A percentile compares a stretch with the other conserved stretches of the same genome.
These are phyloP conservation scores for Cryptus armator DNA, from an alignment of 2,888 invertebrate species.

Conservation along the genomic window DNA sequence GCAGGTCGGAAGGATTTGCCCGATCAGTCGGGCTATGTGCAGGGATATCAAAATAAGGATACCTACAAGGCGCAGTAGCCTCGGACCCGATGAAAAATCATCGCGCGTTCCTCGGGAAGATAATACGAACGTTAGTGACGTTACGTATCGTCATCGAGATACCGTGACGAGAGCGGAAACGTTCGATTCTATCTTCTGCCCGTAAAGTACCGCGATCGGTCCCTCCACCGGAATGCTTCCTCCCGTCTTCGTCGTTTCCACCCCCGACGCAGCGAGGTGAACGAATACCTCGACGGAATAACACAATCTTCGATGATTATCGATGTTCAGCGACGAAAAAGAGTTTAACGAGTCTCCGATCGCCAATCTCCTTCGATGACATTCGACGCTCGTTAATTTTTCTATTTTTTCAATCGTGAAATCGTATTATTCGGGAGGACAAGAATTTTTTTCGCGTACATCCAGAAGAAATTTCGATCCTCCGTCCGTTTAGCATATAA, in stretches of 20 bases:
- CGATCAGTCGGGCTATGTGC: slow-evolving; percentile 92
- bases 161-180: background rate
- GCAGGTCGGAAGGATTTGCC: slow-evolving; percentile 92
- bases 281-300: slow-evolving; percentile 27
- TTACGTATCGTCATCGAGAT: slow-evolving; percentile 23
- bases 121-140: slow-evolving; percentile 28
- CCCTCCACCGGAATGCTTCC: slow-evolving; percentile 59
- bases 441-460: slow-evolving; percentile 21
- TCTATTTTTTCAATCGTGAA: background rate
- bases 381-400: background rate
- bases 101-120: slow-evolving; percentile 46
- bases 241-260: slow-evolving; percentile 41
- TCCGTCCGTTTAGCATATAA: slow-evolving; percentile 19
- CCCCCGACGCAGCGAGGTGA: background rate
- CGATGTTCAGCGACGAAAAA: slow-evolving; percentile 3
- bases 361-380: background rate
- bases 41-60: slow-evolving; percentile 94
- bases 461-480: slow-evolving; percentile 9
- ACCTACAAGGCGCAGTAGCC: slow-evolving; percentile 86
- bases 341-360: background rate
- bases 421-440: background rate
- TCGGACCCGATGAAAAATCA: slow-evolving; percentile 4
- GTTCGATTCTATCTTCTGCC: slow-evolving; percentile 19
- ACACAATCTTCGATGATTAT: background rate
- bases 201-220: slow-evolving; percentile 30